Percentiles rank a stretch among this genome's conserved stretches.
These are phyloP conservation scores for Apogon talboti DNA, from an alignment of 2,797 vertebrate genomes.

Conservation along the genomic window DNA sequence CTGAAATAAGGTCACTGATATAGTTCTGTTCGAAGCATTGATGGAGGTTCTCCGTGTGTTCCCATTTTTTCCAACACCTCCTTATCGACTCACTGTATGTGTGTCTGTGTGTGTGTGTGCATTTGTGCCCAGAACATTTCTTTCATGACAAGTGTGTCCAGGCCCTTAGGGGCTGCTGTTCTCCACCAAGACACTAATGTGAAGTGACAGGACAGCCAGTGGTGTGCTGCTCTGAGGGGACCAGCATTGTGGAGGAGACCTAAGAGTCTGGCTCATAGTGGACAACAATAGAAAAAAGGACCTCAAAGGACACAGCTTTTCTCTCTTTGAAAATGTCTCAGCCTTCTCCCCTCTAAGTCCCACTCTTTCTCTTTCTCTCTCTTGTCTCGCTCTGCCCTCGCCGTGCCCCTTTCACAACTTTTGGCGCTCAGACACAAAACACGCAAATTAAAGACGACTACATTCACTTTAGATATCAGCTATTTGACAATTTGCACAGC, in stretches of 20 bases:
- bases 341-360: constrained; percentile 40
- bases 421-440: constrained; percentile 36
- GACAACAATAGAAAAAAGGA: constrained; percentile 75
- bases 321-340: constrained; percentile 45
- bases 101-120: constrained; percentile 24
- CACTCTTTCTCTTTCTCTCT: constrained; percentile 24
- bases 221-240: constrained; percentile 67
- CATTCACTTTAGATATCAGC: constrained; percentile 38
- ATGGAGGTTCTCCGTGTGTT: constrained; percentile 63
- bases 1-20: constrained; percentile 74
- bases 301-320: constrained; percentile 63
- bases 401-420: constrained; percentile 33
- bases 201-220: constrained; percentile 79
- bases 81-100: constrained; percentile 45
- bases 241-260: constrained; percentile 78
- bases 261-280: constrained; percentile 67
- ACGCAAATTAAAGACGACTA: constrained; percentile 16
- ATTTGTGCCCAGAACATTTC: constrained; percentile 52
- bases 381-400: constrained; percentile 21
- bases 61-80: constrained; percentile 63
- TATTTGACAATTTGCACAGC: constrained; percentile 24
- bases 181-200: constrained; percentile 74
- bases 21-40: constrained; percentile 56
- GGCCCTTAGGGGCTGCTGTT: constrained; percentile 69
- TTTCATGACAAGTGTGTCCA: constrained; percentile 70